These are phyloP conservation scores for Drosophila dives DNA, from an alignment of 2,888 invertebrate species.

Conservation along the genomic window DNA sequence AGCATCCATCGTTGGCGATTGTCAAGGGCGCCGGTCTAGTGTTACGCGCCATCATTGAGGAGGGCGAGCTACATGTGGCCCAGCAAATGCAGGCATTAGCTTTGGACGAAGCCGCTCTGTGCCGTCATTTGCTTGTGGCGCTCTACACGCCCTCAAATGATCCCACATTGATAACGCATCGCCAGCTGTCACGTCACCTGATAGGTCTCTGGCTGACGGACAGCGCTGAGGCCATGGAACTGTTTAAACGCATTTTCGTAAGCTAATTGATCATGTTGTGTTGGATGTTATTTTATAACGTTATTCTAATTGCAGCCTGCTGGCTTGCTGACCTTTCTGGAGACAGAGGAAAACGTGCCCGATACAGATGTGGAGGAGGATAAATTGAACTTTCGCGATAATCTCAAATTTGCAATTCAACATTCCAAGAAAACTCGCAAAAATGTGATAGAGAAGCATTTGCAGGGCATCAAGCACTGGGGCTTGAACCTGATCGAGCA, in stretches of 20 bases:
- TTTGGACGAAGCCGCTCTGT: constrained; percentile 97
- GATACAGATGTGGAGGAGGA: constrained; percentile 89
- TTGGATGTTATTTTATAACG: not conserved
- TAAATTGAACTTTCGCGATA: constrained; percentile 93
- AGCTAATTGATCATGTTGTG: constrained; percentile 59
- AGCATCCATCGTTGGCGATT: constrained; percentile 98
- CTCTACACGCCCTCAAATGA: constrained; percentile 94
- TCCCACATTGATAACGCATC: constrained; percentile 91
- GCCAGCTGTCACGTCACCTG: constrained; percentile 96
- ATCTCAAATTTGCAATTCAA: constrained; percentile 96
- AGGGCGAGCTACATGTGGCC: constrained; percentile 96
- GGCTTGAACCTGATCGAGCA: constrained; percentile 86
- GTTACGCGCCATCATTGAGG: constrained; percentile 98
- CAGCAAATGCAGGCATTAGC: constrained; percentile 98
- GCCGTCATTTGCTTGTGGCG: constrained; percentile 95
- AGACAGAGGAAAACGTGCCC: constrained; percentile 92
- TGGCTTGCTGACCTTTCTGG: constrained; percentile 95
- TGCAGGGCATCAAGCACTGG: constrained; percentile 90
- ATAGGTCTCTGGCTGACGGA: constrained; percentile 98
- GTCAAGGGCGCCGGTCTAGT: constrained; percentile 99
- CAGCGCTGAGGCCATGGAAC: constrained; percentile 94
- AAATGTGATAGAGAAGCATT: constrained; percentile 92
- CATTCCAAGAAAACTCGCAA: constrained; percentile 89
- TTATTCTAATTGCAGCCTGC: constrained; percentile 89
- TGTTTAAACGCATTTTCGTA: constrained; percentile 95